Evolutionary conservation across 1,140 invertebrate species (phyloP), one percentile per base, ranked within the genome.

Genomic region (Drosophila asahinai): DNA sequence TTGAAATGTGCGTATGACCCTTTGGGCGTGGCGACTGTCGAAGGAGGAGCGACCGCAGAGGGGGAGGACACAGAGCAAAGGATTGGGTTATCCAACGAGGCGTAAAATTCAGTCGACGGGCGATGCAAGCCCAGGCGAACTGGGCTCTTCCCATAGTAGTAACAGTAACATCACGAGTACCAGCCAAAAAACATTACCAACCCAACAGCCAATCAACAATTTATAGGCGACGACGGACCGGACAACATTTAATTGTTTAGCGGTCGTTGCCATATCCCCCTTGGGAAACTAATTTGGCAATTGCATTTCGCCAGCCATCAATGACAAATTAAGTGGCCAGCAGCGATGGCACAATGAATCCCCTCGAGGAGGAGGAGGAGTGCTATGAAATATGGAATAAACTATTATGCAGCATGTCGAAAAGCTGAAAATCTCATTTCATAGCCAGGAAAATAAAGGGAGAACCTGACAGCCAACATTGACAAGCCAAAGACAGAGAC

Each of bases 361-460:
- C 11, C 40, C 7, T 15, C n/a, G 5, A 55, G 15, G 17, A 19
- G 49, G 1, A 30, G 27, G 11, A 36, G 27, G 6, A 22, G 7
- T 27, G 55, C 47, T 9, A 64, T 71, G 49, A 66, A 78, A 63
- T 68, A 68, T 57, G 77, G 45, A 80, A 57, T 60, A 71, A 76
- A 58, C 78, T 76, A 71, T 83, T 80, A 79, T 81, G 73, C 67
- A 57, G 77, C 49, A 52, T 71, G 84, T 87, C 77, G 77, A 66
- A 87, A 83, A 75, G 89, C 64, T 84, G 60, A 48, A 89, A 90
- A 84, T 89, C 74, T 79, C 64, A 90, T 90, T 90, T 84, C 77
- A 74, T 60, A 30, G 54, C 57, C n/a, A 61, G 55, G n/a, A 14
- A 61, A 60, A 73, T 73, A 73, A 73, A 43, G n/a, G 47, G 5